Evolutionary conservation across 2,888 invertebrate species (phyloP).

Genomic region (Cephonodes hylas): DNA sequence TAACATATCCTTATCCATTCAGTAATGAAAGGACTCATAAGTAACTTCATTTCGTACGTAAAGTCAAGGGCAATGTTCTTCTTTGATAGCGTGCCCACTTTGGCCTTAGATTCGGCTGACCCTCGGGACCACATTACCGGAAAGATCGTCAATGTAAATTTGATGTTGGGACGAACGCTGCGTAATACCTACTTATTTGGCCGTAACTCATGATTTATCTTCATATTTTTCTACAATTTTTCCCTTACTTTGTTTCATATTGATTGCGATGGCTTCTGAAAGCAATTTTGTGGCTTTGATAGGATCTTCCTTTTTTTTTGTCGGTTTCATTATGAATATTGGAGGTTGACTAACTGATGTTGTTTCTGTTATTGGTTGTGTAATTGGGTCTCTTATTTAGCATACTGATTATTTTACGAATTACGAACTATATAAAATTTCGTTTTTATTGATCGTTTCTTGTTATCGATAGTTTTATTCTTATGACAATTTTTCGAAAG

Average conservation of each 20-base stretch:
- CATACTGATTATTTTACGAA: too few species aligned
- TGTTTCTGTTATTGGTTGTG: too few species aligned
- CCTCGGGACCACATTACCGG: constrained; percentile 2
- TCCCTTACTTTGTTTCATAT: not conserved
- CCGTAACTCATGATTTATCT: not conserved
- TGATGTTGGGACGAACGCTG: constrained; percentile 1
- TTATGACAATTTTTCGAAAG: too few species aligned
- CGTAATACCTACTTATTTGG: not conserved
- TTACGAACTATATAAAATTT: too few species aligned
- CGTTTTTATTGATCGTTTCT: too few species aligned
- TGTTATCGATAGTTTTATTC: too few species aligned
- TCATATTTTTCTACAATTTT: constrained; percentile 1
- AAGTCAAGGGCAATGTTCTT: not conserved
- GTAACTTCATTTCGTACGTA: constrained; percentile 1
- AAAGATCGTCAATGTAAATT: constrained; percentile 8
- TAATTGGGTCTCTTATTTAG: too few species aligned
- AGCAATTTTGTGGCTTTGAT: not conserved
- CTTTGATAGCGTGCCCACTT: not conserved
- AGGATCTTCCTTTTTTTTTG: not conserved
- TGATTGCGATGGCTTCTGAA: not conserved
- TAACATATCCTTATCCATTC: not conserved
- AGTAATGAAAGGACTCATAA: constrained; percentile 3
- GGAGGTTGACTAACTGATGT: not conserved
- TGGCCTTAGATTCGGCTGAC: constrained; percentile 2
- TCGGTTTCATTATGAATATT: not conserved